Percentiles rank a stretch among this genome's conserved stretches.
Conservation (phyloP, 1,140 invertebrate species). For the Pissodes strobi region DNA sequence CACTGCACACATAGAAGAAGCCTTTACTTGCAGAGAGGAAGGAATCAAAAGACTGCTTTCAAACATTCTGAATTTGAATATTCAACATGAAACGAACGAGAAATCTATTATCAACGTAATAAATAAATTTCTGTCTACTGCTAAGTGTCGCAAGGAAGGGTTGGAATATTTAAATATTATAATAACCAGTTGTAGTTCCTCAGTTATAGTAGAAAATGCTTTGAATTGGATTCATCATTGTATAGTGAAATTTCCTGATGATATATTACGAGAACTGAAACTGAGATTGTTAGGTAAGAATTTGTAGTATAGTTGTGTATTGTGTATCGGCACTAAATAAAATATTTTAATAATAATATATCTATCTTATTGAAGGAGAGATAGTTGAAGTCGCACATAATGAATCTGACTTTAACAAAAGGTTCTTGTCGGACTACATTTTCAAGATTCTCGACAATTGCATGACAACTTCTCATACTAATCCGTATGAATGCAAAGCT, state of each 20-base stretch:
- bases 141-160: constrained; percentile 25
- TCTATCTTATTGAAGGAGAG: constrained; percentile 14
- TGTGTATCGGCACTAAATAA: neutral
- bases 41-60: constrained; percentile 18
- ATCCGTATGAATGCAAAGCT: constrained; percentile 17
- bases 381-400: constrained; percentile 25
- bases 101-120: constrained; percentile 25
- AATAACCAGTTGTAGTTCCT: constrained; percentile 19
- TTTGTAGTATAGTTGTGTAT: no score
- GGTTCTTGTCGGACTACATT: constrained; percentile 29
- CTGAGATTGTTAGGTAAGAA: constrained; percentile 25
- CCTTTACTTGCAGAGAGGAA: constrained; percentile 12
- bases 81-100: constrained; percentile 22
- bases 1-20: constrained; percentile 21
- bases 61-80: constrained; percentile 28
- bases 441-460: constrained; percentile 32
- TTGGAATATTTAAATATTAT: constrained; percentile 27
- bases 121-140: constrained; percentile 17
- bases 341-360: neutral
- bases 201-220: constrained; percentile 20
- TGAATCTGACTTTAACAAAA: constrained; percentile 31
- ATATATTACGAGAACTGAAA: constrained; percentile 32
- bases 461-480: constrained; percentile 14
- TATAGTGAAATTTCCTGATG: constrained; percentile 32
- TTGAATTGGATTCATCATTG: constrained; percentile 31